These are phyloP conservation scores for Tetranychus cinnabarinus DNA, from an alignment of 1,140 invertebrate species.

Conservation along the genomic window DNA sequence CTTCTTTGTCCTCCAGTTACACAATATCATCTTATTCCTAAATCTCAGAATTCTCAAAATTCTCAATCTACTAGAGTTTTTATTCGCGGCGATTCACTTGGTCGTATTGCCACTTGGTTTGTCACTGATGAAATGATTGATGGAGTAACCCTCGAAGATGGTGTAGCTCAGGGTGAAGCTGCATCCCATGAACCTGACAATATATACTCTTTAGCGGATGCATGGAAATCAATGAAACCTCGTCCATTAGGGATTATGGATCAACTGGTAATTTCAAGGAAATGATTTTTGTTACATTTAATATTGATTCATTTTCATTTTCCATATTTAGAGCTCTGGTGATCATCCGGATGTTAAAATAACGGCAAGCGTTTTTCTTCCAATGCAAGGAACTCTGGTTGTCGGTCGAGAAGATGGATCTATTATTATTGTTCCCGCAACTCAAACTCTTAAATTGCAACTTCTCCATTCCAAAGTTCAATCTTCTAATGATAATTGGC, in stretches of 20 bases:
- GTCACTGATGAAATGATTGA: constrained; percentile 51
- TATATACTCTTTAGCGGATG: constrained; percentile 31
- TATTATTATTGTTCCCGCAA: constrained; percentile 88
- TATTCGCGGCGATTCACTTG: constrained; percentile 67
- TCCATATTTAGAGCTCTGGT: neutral
- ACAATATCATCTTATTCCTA: constrained; percentile 26
- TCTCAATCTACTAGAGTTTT: constrained; percentile 38
- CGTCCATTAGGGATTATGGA: constrained; percentile 70
- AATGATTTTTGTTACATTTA: constrained; percentile 22
- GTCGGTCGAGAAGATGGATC: constrained; percentile 85
- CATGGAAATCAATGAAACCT: constrained; percentile 64
- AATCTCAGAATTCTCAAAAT: constrained; percentile 9
- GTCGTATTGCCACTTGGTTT: constrained; percentile 59
- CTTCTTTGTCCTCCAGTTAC: constrained; percentile 76
- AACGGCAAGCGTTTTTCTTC: constrained; percentile 73
- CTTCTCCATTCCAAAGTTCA: constrained; percentile 49
- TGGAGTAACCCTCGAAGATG: constrained; percentile 37
- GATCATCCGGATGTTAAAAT: constrained; percentile 28
- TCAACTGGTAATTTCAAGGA: constrained; percentile 29
- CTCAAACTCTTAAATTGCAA: constrained; percentile 80
- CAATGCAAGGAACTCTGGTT: constrained; percentile 71
- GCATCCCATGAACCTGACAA: constrained; percentile 21
- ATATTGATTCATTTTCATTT: neutral
- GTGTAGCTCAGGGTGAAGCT: constrained; percentile 20
- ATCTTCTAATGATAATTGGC: constrained; percentile 68